Percentiles rank a stretch among this genome's conserved stretches.
Conservation (phyloP, 2,113 vertebrate genomes). For the Megaceryle maxima region DNA sequence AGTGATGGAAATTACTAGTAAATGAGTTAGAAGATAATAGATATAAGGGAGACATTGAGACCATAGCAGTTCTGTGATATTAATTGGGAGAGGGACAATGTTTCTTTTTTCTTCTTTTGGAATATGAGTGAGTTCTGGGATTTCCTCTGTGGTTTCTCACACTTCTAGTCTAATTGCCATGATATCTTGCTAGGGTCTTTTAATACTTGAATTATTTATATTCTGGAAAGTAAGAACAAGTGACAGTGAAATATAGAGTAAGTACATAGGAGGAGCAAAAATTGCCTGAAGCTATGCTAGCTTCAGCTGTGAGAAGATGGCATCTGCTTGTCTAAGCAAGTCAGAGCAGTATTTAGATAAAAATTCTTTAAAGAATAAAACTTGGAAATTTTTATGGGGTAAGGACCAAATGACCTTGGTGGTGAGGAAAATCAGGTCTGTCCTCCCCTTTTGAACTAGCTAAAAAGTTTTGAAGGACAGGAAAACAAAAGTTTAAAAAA, state of each 20-base stretch:
- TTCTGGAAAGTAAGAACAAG: not conserved
- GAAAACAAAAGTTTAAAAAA: not conserved
- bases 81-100: not conserved
- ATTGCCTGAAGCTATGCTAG: not conserved
- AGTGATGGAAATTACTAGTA: constrained; percentile 5
- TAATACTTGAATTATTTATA: not conserved
- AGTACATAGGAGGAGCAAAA: not conserved
- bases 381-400: not conserved
- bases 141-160: not conserved
- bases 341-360: not conserved
- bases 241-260: not conserved
- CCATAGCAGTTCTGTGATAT: not conserved
- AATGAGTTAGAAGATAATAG: not conserved
- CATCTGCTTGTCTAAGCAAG: not conserved
- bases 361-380: not conserved
- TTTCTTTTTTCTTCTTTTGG: not conserved
- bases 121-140: not conserved
- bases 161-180: not conserved
- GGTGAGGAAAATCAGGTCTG: not conserved
- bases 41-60: not conserved
- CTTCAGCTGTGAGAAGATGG: not conserved
- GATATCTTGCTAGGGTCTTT: not conserved
- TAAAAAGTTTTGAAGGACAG: not conserved
- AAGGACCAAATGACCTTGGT: not conserved
- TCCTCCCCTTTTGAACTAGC: not conserved